Evolutionary conservation across 37 sponge, comb jelly and placozoan species (phyloP).

Genomic region (Spongia lamella): DNA sequence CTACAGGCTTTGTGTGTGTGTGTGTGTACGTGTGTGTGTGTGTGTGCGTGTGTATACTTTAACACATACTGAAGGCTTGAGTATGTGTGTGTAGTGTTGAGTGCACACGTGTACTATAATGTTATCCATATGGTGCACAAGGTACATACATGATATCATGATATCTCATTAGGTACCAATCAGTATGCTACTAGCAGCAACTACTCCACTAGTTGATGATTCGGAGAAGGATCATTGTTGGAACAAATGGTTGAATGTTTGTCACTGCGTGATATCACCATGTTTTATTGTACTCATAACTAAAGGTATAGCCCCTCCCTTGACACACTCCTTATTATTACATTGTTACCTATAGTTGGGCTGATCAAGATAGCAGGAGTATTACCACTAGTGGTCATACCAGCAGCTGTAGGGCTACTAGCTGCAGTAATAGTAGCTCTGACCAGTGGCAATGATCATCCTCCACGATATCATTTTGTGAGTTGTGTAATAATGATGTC

Average conservation of each 20-base stretch:
- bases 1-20: too few relatives aligned
- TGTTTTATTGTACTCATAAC: slow-evolving; percentile 50
- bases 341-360: slow-evolving; percentile 32
- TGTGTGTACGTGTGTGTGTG: too few relatives aligned
- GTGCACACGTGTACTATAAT: slow-evolving; percentile 10
- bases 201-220: slow-evolving; percentile 87
- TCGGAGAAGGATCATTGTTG: slow-evolving; percentile 79
- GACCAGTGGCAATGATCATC: slow-evolving; percentile 59
- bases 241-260: slow-evolving; percentile 90
- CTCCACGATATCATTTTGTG: slow-evolving; percentile 84
- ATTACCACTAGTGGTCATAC: slow-evolving; percentile 70
- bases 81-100: too few relatives aligned
- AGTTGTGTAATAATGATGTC: slow-evolving; percentile 6
- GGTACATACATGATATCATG: not conserved
- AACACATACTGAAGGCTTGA: too few relatives aligned
- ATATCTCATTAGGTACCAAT: slow-evolving; percentile 53
- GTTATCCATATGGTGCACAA: not conserved
- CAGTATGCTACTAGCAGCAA: slow-evolving; percentile 67
- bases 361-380: slow-evolving; percentile 46
- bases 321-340: not conserved
- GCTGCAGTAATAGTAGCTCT: slow-evolving; percentile 73
- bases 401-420: slow-evolving; percentile 32
- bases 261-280: slow-evolving; percentile 83
- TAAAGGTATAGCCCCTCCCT: slow-evolving; percentile 22
- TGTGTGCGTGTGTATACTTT: too few relatives aligned